Evolutionary conservation across 2,797 vertebrate genomes (phyloP), one percentile per base, ranked within the genome.

Genomic region (Aldrovandia affinis): DNA sequence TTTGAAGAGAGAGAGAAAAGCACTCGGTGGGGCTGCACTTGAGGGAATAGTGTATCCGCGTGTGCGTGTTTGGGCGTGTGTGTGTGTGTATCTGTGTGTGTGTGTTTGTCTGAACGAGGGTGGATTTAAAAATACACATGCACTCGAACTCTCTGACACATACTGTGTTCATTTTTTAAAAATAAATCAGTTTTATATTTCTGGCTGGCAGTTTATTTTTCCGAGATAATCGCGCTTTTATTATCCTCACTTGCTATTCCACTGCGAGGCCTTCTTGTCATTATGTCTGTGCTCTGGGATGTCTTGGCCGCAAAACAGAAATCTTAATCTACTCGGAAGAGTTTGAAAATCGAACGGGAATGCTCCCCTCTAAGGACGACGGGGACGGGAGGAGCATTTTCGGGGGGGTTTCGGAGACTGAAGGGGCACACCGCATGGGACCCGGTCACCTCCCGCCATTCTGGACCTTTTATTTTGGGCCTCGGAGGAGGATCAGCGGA

Each of bases 181-280:
- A 44, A 75, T 15, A 70, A 44, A 42, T 10, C 15, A 1, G 1
- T 75, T 42, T 42, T 9, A 75, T 22, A 75, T 44, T 75, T 75
- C 18, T 25, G 70, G 36, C 70, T 0, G 39, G 70, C 22, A 4
- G 70, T 42, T 18, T 44, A 20, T 75, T 73, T 73, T 39, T 75
- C 39, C 22, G 70, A 42, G 33, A 75, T 39, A 8, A 22, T 25
- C 5, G 9, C 36, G 10, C 36, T 75, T 75, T 75, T 75, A 68
- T 50, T 79, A 81, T 82, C 83, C 80, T 81, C 70, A 70, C 78
- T 28, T 70, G 84, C 65, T 25, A 61, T 80, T 20, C 33, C 33
- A 22, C 18, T n/a, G 39, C 18, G 44, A 0, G 39, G 39, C 39
- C 70, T 10, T 20, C 22, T 39, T 15, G 39, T 30, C 36, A 9